These are phyloP conservation scores for Priocnemis perturbator DNA, from an alignment of 2,888 invertebrate genomes.

Conservation along the genomic window DNA sequence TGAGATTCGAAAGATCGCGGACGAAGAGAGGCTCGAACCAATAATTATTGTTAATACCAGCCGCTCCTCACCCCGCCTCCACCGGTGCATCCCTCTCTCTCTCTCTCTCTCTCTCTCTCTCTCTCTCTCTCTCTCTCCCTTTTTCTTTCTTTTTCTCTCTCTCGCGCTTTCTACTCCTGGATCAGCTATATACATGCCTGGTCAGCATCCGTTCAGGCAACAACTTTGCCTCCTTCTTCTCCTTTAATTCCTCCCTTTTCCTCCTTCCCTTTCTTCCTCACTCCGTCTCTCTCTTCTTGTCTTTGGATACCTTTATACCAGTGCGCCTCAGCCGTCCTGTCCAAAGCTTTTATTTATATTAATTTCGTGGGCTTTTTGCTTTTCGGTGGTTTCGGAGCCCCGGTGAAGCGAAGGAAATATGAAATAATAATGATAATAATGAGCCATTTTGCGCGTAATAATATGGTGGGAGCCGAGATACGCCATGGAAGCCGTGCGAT, in stretches of 20 bases:
- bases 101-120: conserved; percentile 17
- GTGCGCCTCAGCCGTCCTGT: conserved; percentile 47
- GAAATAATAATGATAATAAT: conserved; percentile 73
- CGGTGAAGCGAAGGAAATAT: conserved; percentile 66
- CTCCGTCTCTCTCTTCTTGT: conserved; percentile 18
- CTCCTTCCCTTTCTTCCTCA: conserved; percentile 20
- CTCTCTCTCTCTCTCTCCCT: conserved; percentile 16
- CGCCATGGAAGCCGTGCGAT: conserved; percentile 59
- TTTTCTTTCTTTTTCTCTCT: conserved; percentile 24
- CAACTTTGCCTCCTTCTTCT: conserved; percentile 20
- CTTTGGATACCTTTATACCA: conserved; percentile 25
- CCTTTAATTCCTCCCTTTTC: neutral
- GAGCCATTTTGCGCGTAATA: conserved; percentile 73
- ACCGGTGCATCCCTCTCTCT: conserved; percentile 21
- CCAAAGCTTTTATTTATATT: conserved; percentile 71
- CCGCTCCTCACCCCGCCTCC: conserved; percentile 48
- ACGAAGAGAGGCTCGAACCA: conserved; percentile 73
- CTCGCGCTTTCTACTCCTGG: conserved; percentile 33
- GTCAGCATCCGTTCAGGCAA: conserved; percentile 14
- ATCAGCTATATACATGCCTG: conserved; percentile 5
- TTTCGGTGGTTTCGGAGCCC: conserved; percentile 62
- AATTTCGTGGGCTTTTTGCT: conserved; percentile 69
- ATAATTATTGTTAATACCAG: conserved; percentile 74
- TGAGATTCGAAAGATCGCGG: conserved; percentile 74
- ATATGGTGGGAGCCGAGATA: conserved; percentile 68